Base-by-base conservation (phyloP, 2,888 invertebrate species). In the Iselma pallidipennis region DNA sequence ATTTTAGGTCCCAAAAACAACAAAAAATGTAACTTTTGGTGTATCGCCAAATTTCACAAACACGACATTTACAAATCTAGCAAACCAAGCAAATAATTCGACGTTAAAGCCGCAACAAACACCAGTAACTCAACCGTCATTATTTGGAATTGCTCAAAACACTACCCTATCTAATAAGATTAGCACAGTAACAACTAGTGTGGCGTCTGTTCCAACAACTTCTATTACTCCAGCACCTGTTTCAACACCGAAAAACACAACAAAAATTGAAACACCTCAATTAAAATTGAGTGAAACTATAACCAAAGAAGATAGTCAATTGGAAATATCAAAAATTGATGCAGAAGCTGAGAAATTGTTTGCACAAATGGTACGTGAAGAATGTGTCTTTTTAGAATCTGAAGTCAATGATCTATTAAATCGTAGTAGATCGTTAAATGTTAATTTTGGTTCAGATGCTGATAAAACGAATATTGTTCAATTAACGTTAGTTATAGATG, bases 381-480 rank as follows among this genome's bases (percentile, higher is more conserved):
- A 90, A 80, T 87, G 89, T 1, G 82, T 85, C 33, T 83, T 85
- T 29, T 89, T 92, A 72, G 88, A 89, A 72, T 80, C 82, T 66
- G 91, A 92, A 71, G 72, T 92, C 21, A 85, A 85, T 63, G 86
- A 86, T 61, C 82, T 91, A 66, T 82, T 86, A 66, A 78, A 83
- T 12, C 85, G 86, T 60, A 85, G 87, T 0, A 79, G 79, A 19
- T 81, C 82, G 21, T 76, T 87, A 2, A 84, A 86, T 63, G 79
- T 82, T 2, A 83, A 85, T 76, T 84, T 88, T 66, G 88, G 88
- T 1, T 83, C 83, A 0, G 85, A 87, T 4, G 83, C 84, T 9
- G 87, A 89, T 66, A 85, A 86, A 61, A 80, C 82, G 25, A 76
- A 77, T 16, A 81, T 88, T 66, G 81, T 85, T 2, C 81, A 83